phyloP scores from a whole-genome alignment of 1,140 invertebrate genomes.

The Drusus annulatus region DNA sequence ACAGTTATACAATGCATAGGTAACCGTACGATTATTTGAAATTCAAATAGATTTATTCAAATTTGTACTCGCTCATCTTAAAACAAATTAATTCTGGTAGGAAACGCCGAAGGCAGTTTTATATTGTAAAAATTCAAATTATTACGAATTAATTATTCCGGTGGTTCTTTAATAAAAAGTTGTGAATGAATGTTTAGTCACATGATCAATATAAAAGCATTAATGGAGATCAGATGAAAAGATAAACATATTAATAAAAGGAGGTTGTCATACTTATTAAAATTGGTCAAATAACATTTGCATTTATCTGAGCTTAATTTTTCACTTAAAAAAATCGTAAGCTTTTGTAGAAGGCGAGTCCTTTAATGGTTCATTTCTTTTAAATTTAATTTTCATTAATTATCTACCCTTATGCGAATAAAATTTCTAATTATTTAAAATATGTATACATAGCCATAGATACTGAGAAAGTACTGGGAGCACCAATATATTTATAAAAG shows the following conservation, averaged over 20 bases:
- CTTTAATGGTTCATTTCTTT: too few species aligned
- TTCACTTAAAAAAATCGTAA: too few species aligned
- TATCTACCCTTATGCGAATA: too few species aligned
- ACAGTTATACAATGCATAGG: conserved; percentile 7
- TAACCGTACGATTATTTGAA: conserved; percentile 11
- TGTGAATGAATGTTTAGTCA: conserved; percentile 11
- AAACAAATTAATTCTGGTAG: conserved; percentile 20
- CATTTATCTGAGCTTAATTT: too few species aligned
- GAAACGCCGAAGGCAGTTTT: conserved; percentile 1
- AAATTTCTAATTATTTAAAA: too few species aligned
- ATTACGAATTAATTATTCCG: conserved; percentile 20
- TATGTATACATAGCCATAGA: too few species aligned
- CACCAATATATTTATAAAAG: too few species aligned
- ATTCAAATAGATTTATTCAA: conserved; percentile 5
- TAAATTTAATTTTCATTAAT: too few species aligned
- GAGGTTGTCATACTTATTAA: too few species aligned
- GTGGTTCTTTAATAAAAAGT: conserved; percentile 2
- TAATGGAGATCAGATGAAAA: background rate
- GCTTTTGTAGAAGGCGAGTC: too few species aligned
- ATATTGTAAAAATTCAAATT: conserved; percentile 30
- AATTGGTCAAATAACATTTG: too few species aligned
- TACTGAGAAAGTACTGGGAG: too few species aligned
- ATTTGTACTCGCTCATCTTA: conserved; percentile 29
- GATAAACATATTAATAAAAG: background rate
- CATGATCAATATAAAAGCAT: background rate